A percentile compares a stretch with the other conserved stretches of the same genome.
phyloP scores from a whole-genome alignment of 2,797 vertebrate species.

The Brotula barbata region DNA sequence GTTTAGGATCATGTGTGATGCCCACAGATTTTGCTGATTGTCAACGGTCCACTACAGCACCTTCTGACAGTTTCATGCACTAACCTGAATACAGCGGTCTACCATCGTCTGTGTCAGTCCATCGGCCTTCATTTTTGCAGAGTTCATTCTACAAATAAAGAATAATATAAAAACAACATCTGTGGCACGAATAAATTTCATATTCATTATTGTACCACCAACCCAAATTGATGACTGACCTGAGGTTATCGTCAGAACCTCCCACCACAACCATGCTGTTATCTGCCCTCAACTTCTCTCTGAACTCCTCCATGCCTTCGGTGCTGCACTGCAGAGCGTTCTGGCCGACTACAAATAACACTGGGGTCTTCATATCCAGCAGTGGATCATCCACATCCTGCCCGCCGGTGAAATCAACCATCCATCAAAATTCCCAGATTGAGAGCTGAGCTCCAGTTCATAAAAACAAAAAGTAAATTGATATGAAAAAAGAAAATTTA shows the following conservation, averaged over 20 bases:
- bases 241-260: constrained; percentile 94
- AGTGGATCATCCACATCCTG: constrained; percentile 97
- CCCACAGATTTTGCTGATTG: too few species aligned
- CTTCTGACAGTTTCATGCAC: neutral
- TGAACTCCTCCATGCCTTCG: constrained; percentile 96
- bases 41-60: too few species aligned
- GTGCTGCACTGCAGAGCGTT: constrained; percentile 91
- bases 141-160: constrained; percentile 85
- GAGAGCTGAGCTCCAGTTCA: neutral
- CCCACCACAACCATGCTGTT: constrained; percentile 98
- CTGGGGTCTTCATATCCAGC: constrained; percentile 97
- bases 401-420: constrained; percentile 8
- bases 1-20: neutral
- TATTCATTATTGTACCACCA: neutral
- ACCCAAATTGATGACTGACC: constrained; percentile 72
- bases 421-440: neutral
- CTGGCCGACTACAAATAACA: constrained; percentile 95
- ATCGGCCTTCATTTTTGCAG: constrained; percentile 93
- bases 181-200: neutral
- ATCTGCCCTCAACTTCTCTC: constrained; percentile 93
- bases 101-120: constrained; percentile 98
- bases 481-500: constrained; percentile 61
- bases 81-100: constrained; percentile 96
- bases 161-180: neutral
- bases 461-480: neutral